Conservation (phyloP, 1,140 invertebrate genomes). For the Pararge aegeria region DNA sequence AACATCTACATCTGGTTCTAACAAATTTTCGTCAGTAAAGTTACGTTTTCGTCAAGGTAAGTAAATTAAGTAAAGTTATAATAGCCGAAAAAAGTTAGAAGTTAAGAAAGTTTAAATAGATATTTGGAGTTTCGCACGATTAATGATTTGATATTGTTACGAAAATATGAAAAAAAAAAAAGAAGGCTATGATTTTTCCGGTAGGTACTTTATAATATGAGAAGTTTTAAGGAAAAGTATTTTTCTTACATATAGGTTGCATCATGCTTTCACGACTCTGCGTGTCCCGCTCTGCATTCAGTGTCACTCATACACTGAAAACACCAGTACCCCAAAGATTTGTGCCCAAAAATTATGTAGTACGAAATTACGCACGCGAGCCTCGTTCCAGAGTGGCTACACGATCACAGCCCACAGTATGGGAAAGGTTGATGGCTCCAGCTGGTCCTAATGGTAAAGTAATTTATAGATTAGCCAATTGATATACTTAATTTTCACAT, state of each 20-base stretch:
- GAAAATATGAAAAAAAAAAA: too few relatives aligned
- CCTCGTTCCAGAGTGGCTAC: slow-evolving; percentile 53
- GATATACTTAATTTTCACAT: too few relatives aligned
- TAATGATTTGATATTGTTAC: too few relatives aligned
- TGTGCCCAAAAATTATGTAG: slow-evolving; percentile 65
- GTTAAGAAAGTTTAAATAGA: too few relatives aligned
- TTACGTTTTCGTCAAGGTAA: too few relatives aligned
- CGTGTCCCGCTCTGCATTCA: slow-evolving; percentile 53
- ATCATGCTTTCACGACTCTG: slow-evolving; percentile 74
- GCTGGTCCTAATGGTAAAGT: slow-evolving; percentile 73
- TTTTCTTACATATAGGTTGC: slow-evolving; percentile 40
- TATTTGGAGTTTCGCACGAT: too few relatives aligned
- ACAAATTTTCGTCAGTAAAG: too few relatives aligned
- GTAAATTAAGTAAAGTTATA: too few relatives aligned
- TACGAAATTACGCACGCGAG: slow-evolving; percentile 73
- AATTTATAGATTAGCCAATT: neutral
- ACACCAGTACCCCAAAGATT: slow-evolving; percentile 60
- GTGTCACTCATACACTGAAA: slow-evolving; percentile 55
- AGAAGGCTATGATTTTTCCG: too few relatives aligned
- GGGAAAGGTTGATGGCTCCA: slow-evolving; percentile 75
- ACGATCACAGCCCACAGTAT: slow-evolving; percentile 56
- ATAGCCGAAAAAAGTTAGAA: too few relatives aligned
- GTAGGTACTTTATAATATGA: neutral
- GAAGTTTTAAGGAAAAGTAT: neutral
- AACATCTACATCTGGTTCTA: too few relatives aligned